phyloP scores from a whole-genome alignment of 2,888 invertebrate genomes.

The Papilio protenor region DNA sequence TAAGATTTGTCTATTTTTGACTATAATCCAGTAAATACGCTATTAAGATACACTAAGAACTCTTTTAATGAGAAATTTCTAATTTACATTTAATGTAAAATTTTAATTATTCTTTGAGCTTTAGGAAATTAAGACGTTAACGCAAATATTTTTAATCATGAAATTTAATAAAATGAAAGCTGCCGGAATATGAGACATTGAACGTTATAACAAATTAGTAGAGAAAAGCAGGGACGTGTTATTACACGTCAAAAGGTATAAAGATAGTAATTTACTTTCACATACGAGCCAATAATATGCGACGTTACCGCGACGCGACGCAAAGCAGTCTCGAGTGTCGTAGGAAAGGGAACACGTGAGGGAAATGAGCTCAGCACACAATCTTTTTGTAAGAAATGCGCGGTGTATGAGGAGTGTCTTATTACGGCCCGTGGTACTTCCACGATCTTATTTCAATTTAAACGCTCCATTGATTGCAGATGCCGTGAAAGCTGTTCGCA shows the following conservation, averaged over 20 bases:
- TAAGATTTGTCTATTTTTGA: background rate
- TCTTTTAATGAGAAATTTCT: background rate
- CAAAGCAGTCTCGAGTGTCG: constrained; percentile 44
- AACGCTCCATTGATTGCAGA: constrained; percentile 84
- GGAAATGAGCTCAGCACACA: constrained; percentile 19
- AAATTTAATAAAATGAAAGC: constrained; percentile 26
- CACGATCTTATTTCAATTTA: constrained; percentile 83
- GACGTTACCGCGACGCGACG: constrained; percentile 42
- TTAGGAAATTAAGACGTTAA: constrained; percentile 1
- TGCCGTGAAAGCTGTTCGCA: constrained; percentile 76
- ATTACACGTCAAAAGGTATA: constrained; percentile 41
- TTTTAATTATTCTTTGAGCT: background rate
- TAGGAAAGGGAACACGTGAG: constrained; percentile 33
- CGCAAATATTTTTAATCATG: constrained; percentile 32
- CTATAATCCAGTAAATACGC: background rate
- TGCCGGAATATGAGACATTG: constrained; percentile 30
- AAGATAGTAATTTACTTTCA: constrained; percentile 47
- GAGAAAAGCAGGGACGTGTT: constrained; percentile 35
- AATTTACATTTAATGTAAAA: background rate
- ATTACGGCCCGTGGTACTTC: constrained; percentile 74
- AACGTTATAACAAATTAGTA: constrained; percentile 36
- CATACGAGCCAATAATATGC: constrained; percentile 47
- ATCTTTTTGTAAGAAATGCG: constrained; percentile 36
- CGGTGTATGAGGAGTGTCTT: constrained; percentile 58
- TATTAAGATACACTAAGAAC: background rate